Conservation (phyloP, 2,113 vertebrate genomes). For the Daphoenositta chrysoptera region DNA sequence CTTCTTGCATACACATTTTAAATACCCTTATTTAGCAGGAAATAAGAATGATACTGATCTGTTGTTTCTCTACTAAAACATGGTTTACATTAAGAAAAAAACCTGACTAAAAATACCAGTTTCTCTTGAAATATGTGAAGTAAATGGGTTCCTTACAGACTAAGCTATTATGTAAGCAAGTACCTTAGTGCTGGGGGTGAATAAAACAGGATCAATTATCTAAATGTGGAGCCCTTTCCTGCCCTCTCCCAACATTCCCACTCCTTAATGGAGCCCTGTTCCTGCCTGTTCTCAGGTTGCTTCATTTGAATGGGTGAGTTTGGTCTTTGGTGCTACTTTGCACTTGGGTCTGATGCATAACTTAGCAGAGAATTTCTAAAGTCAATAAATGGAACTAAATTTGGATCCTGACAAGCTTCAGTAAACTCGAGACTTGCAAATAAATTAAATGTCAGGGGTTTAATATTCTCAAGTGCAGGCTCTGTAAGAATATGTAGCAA, state of each 20-base stretch:
- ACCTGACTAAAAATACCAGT: not conserved
- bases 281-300: not conserved
- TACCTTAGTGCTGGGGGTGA: not conserved
- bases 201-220: not conserved
- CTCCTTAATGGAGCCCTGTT: not conserved
- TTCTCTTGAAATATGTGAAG: not conserved
- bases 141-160: not conserved
- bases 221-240: not conserved
- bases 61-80: not conserved
- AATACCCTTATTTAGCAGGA: not conserved
- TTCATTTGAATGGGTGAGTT: not conserved
- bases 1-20: not conserved
- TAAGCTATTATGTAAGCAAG: not conserved
- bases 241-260: not conserved
- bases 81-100: not conserved
- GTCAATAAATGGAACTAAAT: not conserved
- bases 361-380: not conserved
- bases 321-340: not conserved
- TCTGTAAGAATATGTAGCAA: not conserved
- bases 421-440: not conserved
- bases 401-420: not conserved
- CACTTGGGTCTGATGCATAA: not conserved
- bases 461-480: not conserved
- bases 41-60: not conserved
- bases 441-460: not conserved